Conservation (phyloP, 2,113 vertebrate species). For the Nymphicus hollandicus region DNA sequence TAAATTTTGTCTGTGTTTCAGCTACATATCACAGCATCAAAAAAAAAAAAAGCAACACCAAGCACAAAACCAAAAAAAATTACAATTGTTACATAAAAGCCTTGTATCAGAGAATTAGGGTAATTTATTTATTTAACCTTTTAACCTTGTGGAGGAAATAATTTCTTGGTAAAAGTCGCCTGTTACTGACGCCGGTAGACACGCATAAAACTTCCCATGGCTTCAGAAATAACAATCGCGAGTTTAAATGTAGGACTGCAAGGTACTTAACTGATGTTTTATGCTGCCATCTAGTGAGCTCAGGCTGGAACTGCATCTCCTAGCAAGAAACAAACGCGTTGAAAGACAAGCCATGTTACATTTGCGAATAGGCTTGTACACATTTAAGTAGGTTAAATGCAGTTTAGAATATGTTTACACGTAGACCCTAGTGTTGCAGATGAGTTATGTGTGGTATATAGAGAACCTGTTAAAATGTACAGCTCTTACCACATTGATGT, state of each 20-base stretch:
- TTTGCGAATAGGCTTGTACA: not conserved
- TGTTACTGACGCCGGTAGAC: not conserved
- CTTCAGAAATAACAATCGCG: not conserved
- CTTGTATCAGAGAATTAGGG: not conserved
- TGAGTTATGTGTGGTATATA: not conserved
- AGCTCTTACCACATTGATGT: not conserved
- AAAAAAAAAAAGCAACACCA: not conserved
- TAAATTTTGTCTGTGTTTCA: not conserved
- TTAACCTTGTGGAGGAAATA: not conserved
- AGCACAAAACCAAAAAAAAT: not conserved
- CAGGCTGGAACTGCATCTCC: not conserved
- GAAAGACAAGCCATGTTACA: not conserved
- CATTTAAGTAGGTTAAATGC: not conserved
- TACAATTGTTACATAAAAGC: not conserved
- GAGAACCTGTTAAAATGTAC: not conserved
- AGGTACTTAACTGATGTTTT: not conserved
- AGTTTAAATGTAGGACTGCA: not conserved
- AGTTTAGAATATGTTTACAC: not conserved
- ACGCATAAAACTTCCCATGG: not conserved
- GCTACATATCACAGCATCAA: not conserved
- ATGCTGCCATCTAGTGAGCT: conserved; percentile 33
- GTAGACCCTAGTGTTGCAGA: not conserved
- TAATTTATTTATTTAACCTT: not conserved
- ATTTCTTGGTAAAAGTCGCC: not conserved
- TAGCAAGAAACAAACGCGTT: not conserved